Base-by-base conservation (phyloP, 1,140 invertebrate genomes). In the Mizuhopecten yessoensis region DNA sequence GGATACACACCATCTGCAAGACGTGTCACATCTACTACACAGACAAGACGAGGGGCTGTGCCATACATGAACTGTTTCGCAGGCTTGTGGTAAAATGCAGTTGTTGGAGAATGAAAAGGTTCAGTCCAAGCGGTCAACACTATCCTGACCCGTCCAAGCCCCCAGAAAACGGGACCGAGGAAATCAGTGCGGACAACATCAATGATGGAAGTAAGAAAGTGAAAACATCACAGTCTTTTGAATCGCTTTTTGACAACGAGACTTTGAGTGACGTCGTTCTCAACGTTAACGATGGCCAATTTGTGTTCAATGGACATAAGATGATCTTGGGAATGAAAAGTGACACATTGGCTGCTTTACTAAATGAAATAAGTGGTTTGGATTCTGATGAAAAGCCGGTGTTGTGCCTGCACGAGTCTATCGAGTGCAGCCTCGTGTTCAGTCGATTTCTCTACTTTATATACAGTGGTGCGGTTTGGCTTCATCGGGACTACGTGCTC, bases 391-490 rank as follows among this genome's bases (percentile, higher is more conserved):
- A 93, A 34, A 90, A 91, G 23, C 94, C 95, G 0, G 91, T 94
- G 34, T 89, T 96, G 90, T 92, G 91, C 91, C 89, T 96, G 42
- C 93, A 94, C 34, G 95, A 95, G 34, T 42, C 90, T 17, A 86
- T 92, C 0, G 95, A 96, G 88, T 96, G 95, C 92, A 94, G 93
- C 90, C 92, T 92, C 0, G 94, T 96, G 17, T 96, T 96, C 89
- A 94, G 94, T n/a, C 93, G 95, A 34, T 96, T 96, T 91, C 89
- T 96, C 75, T 96, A 95, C 91, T 96, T 96, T 87, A 94, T 96
- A 86, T 96, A 96, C 92, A 96, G 95, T 91, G 95, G 95, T 0
- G 94, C 95, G 0, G 95, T 96, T 23, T 96, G 95, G 95, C 91
- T 96, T 49, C 95, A 96, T 89, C 90, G 95, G 36, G 95, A 96